phyloP scores from a whole-genome alignment of 1,140 invertebrate species.

The Drosophila kohkoa region DNA sequence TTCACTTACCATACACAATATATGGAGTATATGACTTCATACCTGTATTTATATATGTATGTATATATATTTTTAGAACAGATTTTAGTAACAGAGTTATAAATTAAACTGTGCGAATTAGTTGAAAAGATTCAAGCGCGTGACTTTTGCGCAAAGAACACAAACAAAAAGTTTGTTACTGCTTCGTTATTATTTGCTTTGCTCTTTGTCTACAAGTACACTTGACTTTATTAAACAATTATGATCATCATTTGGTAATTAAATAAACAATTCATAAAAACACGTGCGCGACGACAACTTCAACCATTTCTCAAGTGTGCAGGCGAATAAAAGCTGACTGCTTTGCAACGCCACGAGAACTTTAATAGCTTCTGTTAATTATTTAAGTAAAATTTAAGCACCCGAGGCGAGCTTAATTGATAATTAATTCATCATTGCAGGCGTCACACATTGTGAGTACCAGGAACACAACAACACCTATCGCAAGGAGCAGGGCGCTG shows the following conservation, averaged over 20 bases:
- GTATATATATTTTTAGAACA: neutral
- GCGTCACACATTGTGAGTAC: slow-evolving; percentile 57
- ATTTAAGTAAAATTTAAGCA: neutral
- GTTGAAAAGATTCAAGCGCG: slow-evolving; percentile 37
- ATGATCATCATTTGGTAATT: slow-evolving; percentile 10
- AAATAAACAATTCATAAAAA: slow-evolving; percentile 23
- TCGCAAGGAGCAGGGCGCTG: slow-evolving; percentile 66
- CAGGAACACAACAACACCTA: slow-evolving; percentile 58
- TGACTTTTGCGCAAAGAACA: slow-evolving; percentile 46
- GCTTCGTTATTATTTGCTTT: slow-evolving; percentile 31
- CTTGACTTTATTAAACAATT: slow-evolving; percentile 25
- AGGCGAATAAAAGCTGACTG: neutral
- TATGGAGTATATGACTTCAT: neutral
- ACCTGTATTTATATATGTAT: neutral
- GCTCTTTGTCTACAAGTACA: slow-evolving; percentile 39
- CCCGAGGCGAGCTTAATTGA: neutral
- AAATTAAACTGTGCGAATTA: slow-evolving; percentile 29
- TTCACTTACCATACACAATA: neutral
- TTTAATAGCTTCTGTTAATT: neutral
- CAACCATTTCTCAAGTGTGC: neutral
- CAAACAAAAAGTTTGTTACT: slow-evolving; percentile 39
- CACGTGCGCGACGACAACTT: slow-evolving; percentile 5
- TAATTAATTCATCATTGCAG: slow-evolving; percentile 5
- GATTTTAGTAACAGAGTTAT: slow-evolving; percentile 38
- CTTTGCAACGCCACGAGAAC: neutral